Evolutionary conservation across 2,113 vertebrate species (phyloP), one percentile per base, ranked within the genome.

Genomic region (Forbesichthys agassizii): DNA sequence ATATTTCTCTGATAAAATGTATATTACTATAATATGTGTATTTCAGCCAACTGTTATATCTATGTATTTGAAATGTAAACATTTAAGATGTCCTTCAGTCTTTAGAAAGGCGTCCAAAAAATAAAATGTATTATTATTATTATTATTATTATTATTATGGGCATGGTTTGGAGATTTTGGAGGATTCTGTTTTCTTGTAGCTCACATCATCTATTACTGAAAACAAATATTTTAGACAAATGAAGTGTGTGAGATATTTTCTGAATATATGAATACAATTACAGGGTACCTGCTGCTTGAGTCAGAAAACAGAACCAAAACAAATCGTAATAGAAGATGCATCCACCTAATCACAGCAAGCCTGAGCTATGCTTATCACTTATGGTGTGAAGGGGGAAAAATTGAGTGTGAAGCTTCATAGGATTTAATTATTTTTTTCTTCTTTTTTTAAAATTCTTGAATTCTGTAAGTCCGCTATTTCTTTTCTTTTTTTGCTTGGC

Each of bases 401-500:
- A 27, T 27, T 27, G 1, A 27, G 1, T 27, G 2, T 27, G 27
- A 27, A 27, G 27, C 27, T 27, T 27, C 27, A 27, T 27, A 27
- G 27, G 27, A 27, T 27, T 27, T 27, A 2, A 27, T 27, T 27
- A 3, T 2, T 27, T 1, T 27, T 27, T 27, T 27, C 27, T 27
- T 27, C 2, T 27, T 2, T 27, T 27, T 27, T 27, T 27, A 3
- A 2, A 27, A 27, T 27, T 3, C 74, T 77, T 84, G 68, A 85
- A 77, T 81, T 73, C 75, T 81, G 48, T 75, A 56, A 81, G 80
- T 81, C 69, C 63, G 36, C 1, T 42, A 47, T 42, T 81, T 87
- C 85, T 74, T 74, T 86, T 87, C 7, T 42, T 48, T 42, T 86
- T 87, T 85, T 79, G 71, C 78, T 86, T 86, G 82, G 76, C 85